These are phyloP conservation scores for Pilophorus perplexus DNA, from an alignment of 2,888 invertebrate species.

Conservation along the genomic window DNA sequence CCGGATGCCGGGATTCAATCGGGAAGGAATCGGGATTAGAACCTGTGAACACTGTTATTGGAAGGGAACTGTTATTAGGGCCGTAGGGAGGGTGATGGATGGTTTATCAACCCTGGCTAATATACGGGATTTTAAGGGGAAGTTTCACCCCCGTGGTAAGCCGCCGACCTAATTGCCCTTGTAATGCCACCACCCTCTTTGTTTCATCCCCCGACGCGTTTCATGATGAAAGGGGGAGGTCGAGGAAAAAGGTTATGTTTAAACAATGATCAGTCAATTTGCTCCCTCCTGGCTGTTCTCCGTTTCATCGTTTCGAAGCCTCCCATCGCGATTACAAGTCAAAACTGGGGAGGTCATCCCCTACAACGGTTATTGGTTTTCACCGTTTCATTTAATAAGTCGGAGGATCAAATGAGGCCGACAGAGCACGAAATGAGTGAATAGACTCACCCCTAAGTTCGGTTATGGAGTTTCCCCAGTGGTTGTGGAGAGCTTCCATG, in stretches of 20 bases:
- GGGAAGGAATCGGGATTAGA: neutral
- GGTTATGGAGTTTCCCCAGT: constrained; percentile 49
- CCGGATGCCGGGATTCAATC: constrained; percentile 15
- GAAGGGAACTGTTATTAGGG: constrained; percentile 14
- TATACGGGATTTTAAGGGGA: neutral
- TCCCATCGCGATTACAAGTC: neutral
- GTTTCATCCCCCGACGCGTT: constrained; percentile 27
- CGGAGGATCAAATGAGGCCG: too few relatives aligned
- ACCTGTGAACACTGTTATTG: neutral
- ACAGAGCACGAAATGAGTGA: too few relatives aligned
- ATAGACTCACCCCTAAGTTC: constrained; percentile 49
- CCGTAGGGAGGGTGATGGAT: constrained; percentile 25
- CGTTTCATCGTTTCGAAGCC: constrained; percentile 28
- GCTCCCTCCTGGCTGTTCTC: constrained; percentile 33
- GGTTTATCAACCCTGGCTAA: constrained; percentile 37
- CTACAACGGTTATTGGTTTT: constrained; percentile 26
- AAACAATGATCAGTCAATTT: constrained; percentile 42
- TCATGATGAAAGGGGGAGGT: too few relatives aligned
- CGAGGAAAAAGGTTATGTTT: constrained; percentile 39
- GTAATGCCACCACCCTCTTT: constrained; percentile 32
- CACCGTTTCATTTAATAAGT: constrained; percentile 24
- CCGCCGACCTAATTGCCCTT: constrained; percentile 39
- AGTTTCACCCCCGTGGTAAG: constrained; percentile 5
- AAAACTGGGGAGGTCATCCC: too few relatives aligned
- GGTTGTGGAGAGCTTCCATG: constrained; percentile 48